Evolutionary conservation across 2,113 vertebrate genomes (phyloP).

Genomic region (Prolemur simus): DNA sequence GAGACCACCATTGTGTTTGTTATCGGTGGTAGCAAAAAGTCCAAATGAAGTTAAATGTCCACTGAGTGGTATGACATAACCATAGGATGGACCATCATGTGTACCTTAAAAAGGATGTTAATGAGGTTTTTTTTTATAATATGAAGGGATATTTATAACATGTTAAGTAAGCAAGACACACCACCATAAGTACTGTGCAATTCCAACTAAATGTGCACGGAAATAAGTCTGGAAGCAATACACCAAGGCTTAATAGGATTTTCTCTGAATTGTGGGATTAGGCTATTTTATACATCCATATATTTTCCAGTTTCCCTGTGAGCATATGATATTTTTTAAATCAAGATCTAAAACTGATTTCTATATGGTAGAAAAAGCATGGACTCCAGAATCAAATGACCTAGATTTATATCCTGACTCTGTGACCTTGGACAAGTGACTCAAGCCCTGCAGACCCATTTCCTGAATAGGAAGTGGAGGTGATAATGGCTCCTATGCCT

Average conservation of each 20-base stretch:
- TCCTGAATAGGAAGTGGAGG: not conserved
- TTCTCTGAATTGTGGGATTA: not conserved
- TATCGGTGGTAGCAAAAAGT: not conserved
- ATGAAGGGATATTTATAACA: not conserved
- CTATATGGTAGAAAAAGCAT: not conserved
- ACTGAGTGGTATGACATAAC: not conserved
- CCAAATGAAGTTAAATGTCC: not conserved
- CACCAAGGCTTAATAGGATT: not conserved
- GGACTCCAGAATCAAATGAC: not conserved
- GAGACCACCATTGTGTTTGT: not conserved
- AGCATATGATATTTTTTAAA: not conserved
- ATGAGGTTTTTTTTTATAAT: not conserved
- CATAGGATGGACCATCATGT: not conserved
- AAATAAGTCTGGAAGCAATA: not conserved
- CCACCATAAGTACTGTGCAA: not conserved
- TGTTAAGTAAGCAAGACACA: not conserved
- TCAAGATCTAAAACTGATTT: not conserved
- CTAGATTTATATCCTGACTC: not conserved
- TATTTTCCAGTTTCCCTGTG: not conserved
- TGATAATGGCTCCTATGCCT: not conserved
- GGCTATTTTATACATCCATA: not conserved
- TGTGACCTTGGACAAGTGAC: not conserved
- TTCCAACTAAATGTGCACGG: not conserved
- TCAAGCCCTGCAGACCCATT: not conserved
- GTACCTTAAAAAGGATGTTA: not conserved